phyloP scores from a whole-genome alignment of 1,140 invertebrate species.

The Drosophila orosa region DNA sequence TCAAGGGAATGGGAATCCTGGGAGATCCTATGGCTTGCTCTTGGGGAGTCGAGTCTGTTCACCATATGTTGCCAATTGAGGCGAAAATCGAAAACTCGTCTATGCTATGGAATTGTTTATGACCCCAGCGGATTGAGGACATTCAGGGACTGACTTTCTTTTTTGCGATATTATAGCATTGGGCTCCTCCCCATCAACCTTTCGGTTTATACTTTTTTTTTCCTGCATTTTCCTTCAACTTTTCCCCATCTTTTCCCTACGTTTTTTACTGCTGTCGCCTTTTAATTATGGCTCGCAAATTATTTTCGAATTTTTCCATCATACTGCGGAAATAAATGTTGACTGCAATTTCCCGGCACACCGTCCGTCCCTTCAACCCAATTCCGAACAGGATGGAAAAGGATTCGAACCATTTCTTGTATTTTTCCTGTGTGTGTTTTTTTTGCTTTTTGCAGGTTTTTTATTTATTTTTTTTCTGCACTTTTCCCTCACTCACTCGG shows the following conservation, averaged over 20 bases:
- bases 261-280: conserved; percentile 61
- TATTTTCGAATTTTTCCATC: conserved; percentile 82
- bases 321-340: conserved; percentile 80
- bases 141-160: conserved; percentile 45
- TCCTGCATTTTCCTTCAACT: conserved; percentile 38
- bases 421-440: conserved; percentile 45
- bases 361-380: conserved; percentile 20
- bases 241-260: conserved; percentile 42
- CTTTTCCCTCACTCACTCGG: conserved; percentile 10
- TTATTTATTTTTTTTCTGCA: conserved; percentile 17
- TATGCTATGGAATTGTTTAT: conserved; percentile 74
- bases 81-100: conserved; percentile 81
- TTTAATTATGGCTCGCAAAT: conserved; percentile 81
- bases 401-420: conserved; percentile 73
- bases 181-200: conserved; percentile 27
- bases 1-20: conserved; percentile 5
- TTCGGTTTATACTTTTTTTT: conserved; percentile 14
- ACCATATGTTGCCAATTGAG: conserved; percentile 81
- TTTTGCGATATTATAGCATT: neutral
- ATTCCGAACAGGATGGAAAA: conserved; percentile 75
- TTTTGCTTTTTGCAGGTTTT: conserved; percentile 22
- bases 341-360: conserved; percentile 71
- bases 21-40: conserved; percentile 25
- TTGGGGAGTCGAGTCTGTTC: conserved; percentile 59
- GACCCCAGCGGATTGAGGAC: conserved; percentile 55